Conservation (phyloP, 2,797 vertebrate genomes). For the Morelia viridis region DNA sequence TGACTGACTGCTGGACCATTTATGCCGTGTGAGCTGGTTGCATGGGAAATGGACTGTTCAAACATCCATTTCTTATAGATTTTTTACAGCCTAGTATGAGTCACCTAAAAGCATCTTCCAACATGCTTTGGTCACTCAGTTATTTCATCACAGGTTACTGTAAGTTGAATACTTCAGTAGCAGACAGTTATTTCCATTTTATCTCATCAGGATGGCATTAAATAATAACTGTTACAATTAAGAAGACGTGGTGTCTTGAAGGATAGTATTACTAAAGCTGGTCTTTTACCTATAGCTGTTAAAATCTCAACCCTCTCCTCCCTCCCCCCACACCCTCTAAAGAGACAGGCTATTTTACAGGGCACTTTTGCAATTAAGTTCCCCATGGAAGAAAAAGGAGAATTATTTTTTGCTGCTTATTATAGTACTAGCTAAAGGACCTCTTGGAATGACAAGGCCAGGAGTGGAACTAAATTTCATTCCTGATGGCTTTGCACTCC, state of each 20-base stretch:
- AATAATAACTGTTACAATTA: background rate
- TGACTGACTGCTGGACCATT: background rate
- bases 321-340: background rate
- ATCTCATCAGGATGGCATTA: background rate
- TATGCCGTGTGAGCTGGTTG: background rate
- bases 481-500: background rate
- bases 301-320: background rate
- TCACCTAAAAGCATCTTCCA: background rate
- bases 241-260: background rate
- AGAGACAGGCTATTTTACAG: background rate
- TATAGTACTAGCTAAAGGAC: background rate
- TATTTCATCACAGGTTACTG: background rate
- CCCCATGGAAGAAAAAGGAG: background rate
- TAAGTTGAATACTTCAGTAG: background rate
- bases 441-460: background rate
- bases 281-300: background rate
- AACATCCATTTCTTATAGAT: background rate
- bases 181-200: background rate
- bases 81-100: background rate
- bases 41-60: background rate
- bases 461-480: slow-evolving; percentile 1
- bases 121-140: background rate
- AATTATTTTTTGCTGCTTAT: slow-evolving; percentile 6
- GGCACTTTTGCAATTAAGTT: background rate
- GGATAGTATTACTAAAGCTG: background rate